Base-by-base conservation (phyloP, 2,797 vertebrate genomes). In the Percopsis omiscomaycus region DNA sequence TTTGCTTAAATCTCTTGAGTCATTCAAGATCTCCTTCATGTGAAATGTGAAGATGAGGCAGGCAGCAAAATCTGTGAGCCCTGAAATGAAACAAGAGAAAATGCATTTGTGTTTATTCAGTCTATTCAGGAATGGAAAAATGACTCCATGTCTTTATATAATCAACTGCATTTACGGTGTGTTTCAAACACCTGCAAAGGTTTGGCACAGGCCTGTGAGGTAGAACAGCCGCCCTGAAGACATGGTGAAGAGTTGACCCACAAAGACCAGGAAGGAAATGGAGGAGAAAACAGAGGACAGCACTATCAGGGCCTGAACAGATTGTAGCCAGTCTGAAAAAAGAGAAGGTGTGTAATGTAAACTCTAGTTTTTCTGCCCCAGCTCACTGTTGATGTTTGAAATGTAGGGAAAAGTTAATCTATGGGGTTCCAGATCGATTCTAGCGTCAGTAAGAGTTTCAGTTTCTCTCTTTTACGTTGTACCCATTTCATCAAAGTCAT, bases 231-330 rank as follows among this genome's bases (percentile, higher is more conserved):
- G 91, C 79, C 94, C 95, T 74, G 81, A 89, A 47, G 91, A 83
- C 83, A 95, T 86, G 46, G 91, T 93, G 80, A 95, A 90, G 32
- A 96, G 93, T 70, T 96, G 95, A 63, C 90, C 88, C 78, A 96
- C 86, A 82, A 96, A 96, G 58, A 95, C 83, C 72, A 96, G 84
- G 79, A 96, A 94, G 66, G 95, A 93, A 61, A 95, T 80, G 42
- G 89, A 93, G 68, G 94, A 96, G 83, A 95, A 94, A 57, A 95
- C 82, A 73, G 94, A 88, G 2, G 95, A 91, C 2, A 96, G 90
- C 51, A 96, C 86, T 93, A 96, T 95, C 71, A 96, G 91, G 55
- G 91, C 93, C 80, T 96, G 95, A 27, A 95, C 91, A 0, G 94
- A 93, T 59, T 94, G 94, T 69, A 96, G 88, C 95, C 95, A 96